Evolutionary conservation across 2,113 vertebrate species (phyloP).

Genomic region (Arvicanthis niloticus): DNA sequence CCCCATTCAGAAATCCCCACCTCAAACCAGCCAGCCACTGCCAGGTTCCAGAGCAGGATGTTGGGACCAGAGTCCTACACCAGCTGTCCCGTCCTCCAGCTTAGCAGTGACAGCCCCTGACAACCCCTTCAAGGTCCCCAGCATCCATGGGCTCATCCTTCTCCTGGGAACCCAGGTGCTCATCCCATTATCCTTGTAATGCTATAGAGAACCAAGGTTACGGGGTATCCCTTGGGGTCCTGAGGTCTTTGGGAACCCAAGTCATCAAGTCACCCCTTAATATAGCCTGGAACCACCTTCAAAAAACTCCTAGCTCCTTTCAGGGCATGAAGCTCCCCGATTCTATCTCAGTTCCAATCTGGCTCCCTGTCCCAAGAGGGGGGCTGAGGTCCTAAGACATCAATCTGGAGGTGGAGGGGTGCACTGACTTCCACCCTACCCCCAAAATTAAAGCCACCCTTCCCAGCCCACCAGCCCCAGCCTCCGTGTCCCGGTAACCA

Average conservation of each 20-base stretch:
- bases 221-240: background rate
- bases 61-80: background rate
- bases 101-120: slow-evolving; percentile 24
- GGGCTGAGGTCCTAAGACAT: slow-evolving; percentile 82
- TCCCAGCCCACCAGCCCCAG: slow-evolving; percentile 87
- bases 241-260: slow-evolving; percentile 1
- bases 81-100: background rate
- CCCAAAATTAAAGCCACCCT: slow-evolving; percentile 90
- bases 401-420: slow-evolving; percentile 87
- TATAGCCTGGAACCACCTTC: background rate
- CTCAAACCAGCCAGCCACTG: slow-evolving; percentile 29
- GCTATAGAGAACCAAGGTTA: background rate
- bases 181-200: background rate
- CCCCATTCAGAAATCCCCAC: slow-evolving; percentile 44
- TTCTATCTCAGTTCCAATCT: slow-evolving; percentile 52
- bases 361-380: slow-evolving; percentile 56
- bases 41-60: background rate
- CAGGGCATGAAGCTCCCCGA: background rate
- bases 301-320: slow-evolving; percentile 39
- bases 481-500: slow-evolving; percentile 85
- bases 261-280: background rate
- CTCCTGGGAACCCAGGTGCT: slow-evolving; percentile 27
- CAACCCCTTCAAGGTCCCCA: background rate
- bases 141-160: background rate
- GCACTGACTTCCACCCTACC: slow-evolving; percentile 82